Conservation (phyloP, 2,797 vertebrate species). For the Novumbra hubbsi region DNA sequence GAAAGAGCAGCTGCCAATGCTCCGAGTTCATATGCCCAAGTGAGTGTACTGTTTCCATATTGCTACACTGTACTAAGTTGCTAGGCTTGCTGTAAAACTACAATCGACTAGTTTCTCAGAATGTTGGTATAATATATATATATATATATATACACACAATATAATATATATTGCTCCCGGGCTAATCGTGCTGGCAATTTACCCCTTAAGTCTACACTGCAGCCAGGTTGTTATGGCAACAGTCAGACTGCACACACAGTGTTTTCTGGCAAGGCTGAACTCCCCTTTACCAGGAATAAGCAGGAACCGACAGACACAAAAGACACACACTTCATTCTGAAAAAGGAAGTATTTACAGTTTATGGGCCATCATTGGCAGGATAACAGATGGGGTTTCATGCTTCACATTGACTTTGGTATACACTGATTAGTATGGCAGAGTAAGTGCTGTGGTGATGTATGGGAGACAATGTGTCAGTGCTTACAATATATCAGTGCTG, state of each 20-base stretch:
- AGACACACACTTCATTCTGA: constrained; percentile 32
- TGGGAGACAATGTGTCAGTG: constrained; percentile 41
- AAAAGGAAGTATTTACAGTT: constrained; percentile 33
- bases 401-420: constrained; percentile 61
- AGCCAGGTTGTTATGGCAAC: constrained; percentile 68
- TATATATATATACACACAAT: no score
- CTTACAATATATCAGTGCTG: no score
- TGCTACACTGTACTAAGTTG: constrained; percentile 7
- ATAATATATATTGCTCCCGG: constrained; percentile 23
- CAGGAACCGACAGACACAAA: constrained; percentile 40
- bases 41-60: constrained; percentile 18
- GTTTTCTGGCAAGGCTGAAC: constrained; percentile 37
- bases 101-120: background rate
- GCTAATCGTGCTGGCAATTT: constrained; percentile 45
- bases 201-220: constrained; percentile 32
- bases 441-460: constrained; percentile 37
- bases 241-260: constrained; percentile 53
- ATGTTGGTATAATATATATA: constrained; percentile 12
- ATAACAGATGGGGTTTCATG: constrained; percentile 27
- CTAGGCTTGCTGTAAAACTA: constrained; percentile 4
- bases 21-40: constrained; percentile 2
- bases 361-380: constrained; percentile 27
- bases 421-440: constrained; percentile 65
- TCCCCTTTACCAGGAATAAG: constrained; percentile 7
- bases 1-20: constrained; percentile 50